Base-by-base conservation (phyloP, 2,113 vertebrate genomes). In the Condylura cristata region DNA sequence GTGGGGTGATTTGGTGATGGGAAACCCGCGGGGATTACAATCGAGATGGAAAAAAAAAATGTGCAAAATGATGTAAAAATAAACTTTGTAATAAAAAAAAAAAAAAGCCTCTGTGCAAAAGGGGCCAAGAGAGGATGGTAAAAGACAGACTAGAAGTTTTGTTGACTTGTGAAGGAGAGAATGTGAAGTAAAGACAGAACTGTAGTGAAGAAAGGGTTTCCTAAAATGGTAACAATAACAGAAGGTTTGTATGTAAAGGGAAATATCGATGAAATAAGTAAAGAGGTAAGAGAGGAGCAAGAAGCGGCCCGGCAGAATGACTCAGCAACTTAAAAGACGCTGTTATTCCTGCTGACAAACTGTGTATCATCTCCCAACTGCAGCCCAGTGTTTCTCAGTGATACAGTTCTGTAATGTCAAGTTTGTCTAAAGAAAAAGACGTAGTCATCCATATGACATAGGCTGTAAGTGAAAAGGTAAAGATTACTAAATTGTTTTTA, bases 371-470 rank as follows among this genome's bases (percentile, higher is more conserved):
- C 34, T 71, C 60, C 32, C 26, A 30, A 1, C 0, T 10, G 32
- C 87, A 68, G 32, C 53, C 32, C 6, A 34, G 22, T 5, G 22
- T 7, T 91, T 56, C 65, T 63, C 30, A 63, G 74, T 34, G 53
- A 86, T 0, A 34, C 1, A 56, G 44, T 70, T 56, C 32, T 16
- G 30, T 80, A 61, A 37, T 81, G 18, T 44, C 63, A 84, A 56
- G 53, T 28, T 22, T 75, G 12, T 56, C 61, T 8, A 26, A 71
- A 84, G 58, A 58, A 74, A 88, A 71, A 34, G 63, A 44, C 28
- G 58, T 0, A n/a, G 60, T 37, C 30, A 58, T 24, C 58, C 26
- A 82, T 48, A 39, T 37, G 22, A 14, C 0, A 28, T 0, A 12
- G 39, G 61, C 66, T 12, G 24, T 70, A 83, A 28, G 46, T 37